These are phyloP conservation scores for Malacoctenus gilli DNA, from an alignment of 2,797 vertebrate genomes.

Conservation along the genomic window DNA sequence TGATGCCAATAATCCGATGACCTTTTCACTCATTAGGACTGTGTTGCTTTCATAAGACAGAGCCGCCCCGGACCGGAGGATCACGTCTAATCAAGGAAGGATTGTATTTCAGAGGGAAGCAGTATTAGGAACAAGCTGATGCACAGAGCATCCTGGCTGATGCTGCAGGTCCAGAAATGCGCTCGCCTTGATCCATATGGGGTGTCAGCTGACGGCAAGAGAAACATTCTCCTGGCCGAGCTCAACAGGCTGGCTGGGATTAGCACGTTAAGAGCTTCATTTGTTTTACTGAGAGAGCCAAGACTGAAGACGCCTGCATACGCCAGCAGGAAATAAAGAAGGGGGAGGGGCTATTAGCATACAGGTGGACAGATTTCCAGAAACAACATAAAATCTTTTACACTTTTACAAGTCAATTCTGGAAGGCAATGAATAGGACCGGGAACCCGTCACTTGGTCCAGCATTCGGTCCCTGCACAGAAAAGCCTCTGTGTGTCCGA, in stretches of 20 bases:
- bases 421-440: too few species aligned
- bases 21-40: conserved; percentile 30
- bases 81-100: conserved; percentile 32
- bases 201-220: conserved; percentile 37
- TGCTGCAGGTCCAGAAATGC: conserved; percentile 33
- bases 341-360: not conserved
- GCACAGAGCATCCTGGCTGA: conserved; percentile 31
- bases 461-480: too few species aligned
- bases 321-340: not conserved
- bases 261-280: conserved; percentile 46
- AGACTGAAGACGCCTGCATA: conserved; percentile 33
- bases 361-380: not conserved
- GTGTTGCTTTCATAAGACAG: conserved; percentile 38
- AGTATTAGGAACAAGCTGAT: conserved; percentile 16
- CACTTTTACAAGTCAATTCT: too few species aligned
- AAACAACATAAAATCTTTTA: too few species aligned
- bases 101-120: conserved; percentile 44
- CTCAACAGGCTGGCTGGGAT: conserved; percentile 52
- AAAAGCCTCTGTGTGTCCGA: too few species aligned
- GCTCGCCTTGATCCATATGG: conserved; percentile 38
- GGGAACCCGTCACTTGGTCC: too few species aligned
- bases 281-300: conserved; percentile 37
- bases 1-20: conserved; percentile 29
- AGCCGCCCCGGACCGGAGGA: conserved; percentile 37
- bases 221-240: conserved; percentile 35